Conservation (phyloP, 2,888 invertebrate species). For the Hanleya hanleyi region DNA sequence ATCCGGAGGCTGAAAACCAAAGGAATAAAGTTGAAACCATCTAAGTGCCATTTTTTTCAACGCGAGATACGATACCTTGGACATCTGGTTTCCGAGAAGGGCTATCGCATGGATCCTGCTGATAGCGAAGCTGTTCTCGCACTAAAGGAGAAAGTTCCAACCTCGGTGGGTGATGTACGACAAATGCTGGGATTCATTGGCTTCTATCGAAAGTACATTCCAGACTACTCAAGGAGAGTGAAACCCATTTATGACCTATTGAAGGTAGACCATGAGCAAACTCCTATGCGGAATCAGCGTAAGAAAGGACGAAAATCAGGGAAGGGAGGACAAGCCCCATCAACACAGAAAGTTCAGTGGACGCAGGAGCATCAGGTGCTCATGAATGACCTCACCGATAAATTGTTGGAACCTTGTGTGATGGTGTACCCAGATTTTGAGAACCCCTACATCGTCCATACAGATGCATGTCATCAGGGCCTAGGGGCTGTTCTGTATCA, state of each 20-base stretch:
- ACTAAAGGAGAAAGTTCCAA: not conserved
- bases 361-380: slow-evolving; percentile 11
- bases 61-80: not conserved
- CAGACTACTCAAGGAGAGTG: no score
- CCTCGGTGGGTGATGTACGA: slow-evolving; percentile 2
- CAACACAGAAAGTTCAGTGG: slow-evolving; percentile 4
- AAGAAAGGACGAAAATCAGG: not conserved
- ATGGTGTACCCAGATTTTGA: slow-evolving; percentile 14
- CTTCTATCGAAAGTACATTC: not conserved
- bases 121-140: slow-evolving; percentile 1
- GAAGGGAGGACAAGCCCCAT: not conserved
- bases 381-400: slow-evolving; percentile 1
- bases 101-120: slow-evolving; percentile 8
- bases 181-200: slow-evolving; percentile 12
- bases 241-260: no score
- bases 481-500: slow-evolving; percentile 21
- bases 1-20: not conserved
- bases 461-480: slow-evolving; percentile 18
- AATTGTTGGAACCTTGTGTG: no score
- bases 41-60: not conserved
- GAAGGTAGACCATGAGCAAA: not conserved
- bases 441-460: slow-evolving; percentile 13
- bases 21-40: not conserved
- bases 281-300: not conserved
- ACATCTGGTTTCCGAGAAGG: not conserved